A percentile compares a stretch with the other conserved stretches of the same genome.
These are phyloP conservation scores for Trypoxylus dichotomus DNA, from an alignment of 1,140 invertebrate species.

Conservation along the genomic window DNA sequence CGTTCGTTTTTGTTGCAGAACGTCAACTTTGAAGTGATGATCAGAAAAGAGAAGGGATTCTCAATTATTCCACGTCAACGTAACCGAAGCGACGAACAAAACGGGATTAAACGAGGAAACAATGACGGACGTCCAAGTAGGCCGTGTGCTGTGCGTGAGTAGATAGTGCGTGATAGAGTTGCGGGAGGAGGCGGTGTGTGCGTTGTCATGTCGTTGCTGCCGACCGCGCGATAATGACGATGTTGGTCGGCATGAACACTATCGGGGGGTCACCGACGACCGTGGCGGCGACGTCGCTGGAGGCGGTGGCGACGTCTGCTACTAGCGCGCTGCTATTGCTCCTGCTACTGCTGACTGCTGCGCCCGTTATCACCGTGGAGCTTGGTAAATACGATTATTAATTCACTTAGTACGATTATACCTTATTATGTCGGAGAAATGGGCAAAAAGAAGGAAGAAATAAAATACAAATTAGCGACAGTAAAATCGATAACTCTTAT, in stretches of 20 bases:
- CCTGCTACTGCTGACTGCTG: conserved; percentile 1
- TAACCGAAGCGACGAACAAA: not conserved
- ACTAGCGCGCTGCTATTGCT: not conserved
- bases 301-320: not conserved
- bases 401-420: conserved; percentile 18
- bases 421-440: not conserved
- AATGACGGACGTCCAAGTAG: conserved; percentile 18
- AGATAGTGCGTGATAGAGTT: conserved; percentile 10
- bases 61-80: not conserved
- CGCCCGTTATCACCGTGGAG: not conserved
- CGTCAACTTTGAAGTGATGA: not conserved
- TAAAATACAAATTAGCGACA: not conserved
- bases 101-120: conserved; percentile 20
- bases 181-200: not conserved
- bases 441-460: not conserved
- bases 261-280: not conserved
- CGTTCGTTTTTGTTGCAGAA: not conserved
- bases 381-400: conserved; percentile 24
- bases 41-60: not conserved
- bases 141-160: conserved; percentile 7
- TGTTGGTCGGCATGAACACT: not conserved
- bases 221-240: conserved; percentile 17
- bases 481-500: not conserved
- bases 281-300: not conserved
- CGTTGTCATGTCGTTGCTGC: conserved; percentile 17